These are phyloP conservation scores for Paedocypris micromegethes DNA, from an alignment of 2,797 vertebrate species.

Conservation along the genomic window DNA sequence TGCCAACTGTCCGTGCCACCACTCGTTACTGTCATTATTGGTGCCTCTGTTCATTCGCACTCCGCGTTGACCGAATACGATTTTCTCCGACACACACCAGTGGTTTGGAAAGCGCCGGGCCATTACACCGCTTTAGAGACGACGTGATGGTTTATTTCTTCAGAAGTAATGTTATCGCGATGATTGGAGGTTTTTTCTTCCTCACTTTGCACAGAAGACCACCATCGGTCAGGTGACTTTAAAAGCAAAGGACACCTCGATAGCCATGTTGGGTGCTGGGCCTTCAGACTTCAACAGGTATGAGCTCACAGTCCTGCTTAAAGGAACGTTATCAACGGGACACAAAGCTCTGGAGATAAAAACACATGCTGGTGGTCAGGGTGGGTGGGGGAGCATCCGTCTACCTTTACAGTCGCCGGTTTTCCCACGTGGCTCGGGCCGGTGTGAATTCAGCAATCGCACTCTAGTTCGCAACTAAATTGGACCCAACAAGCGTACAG, in stretches of 20 bases:
- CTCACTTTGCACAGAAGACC: conserved; percentile 31
- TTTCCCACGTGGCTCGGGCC: too few relatives aligned
- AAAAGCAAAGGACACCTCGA: conserved; percentile 27
- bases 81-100: conserved; percentile 14
- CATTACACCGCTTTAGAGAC: conserved; percentile 39
- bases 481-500: too few relatives aligned
- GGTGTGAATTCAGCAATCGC: too few relatives aligned
- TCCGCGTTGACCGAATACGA: conserved; percentile 14
- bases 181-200: conserved; percentile 32
- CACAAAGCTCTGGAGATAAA: conserved; percentile 24
- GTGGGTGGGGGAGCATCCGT: conserved; percentile 6
- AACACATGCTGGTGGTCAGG: conserved; percentile 12
- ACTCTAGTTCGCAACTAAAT: too few relatives aligned
- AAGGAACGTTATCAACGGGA: conserved; percentile 15
- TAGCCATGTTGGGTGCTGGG: conserved; percentile 34
- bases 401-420: conserved; percentile 15
- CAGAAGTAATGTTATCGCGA: conserved; percentile 24
- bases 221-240: conserved; percentile 34
- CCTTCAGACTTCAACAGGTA: conserved; percentile 23
- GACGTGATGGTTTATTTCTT: conserved; percentile 44
- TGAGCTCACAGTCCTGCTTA: conserved; percentile 22
- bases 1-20: conserved; percentile 47
- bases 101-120: conserved; percentile 31
- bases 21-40: conserved; percentile 34
- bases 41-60: conserved; percentile 23